Conservation (phyloP, 2,888 invertebrate genomes). For the Protonemura montana region DNA sequence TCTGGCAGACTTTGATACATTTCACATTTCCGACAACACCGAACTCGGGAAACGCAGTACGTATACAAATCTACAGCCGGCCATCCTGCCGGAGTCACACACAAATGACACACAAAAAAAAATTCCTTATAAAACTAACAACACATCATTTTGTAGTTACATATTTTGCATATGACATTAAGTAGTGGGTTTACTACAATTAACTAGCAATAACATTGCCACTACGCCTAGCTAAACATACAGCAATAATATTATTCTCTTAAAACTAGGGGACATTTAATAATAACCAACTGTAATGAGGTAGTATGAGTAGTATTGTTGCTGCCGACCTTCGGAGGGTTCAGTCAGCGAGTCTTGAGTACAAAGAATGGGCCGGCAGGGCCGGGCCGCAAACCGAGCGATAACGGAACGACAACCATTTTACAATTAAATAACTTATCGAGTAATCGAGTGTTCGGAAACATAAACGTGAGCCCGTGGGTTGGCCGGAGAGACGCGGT, state of each 20-base stretch:
- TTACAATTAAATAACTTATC: constrained; percentile 47
- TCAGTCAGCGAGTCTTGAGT: constrained; percentile 48
- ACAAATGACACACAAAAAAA: constrained; percentile 37
- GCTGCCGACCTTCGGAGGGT: constrained; percentile 42
- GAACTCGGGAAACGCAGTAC: constrained; percentile 45
- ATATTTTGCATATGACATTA: constrained; percentile 46
- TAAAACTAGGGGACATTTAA: constrained; percentile 47
- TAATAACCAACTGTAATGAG: constrained; percentile 50
- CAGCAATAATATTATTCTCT: constrained; percentile 46
- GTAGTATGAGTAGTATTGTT: constrained; percentile 50
- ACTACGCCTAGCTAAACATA: constrained; percentile 45
- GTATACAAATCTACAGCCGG: constrained; percentile 41
- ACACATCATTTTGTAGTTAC: constrained; percentile 46
- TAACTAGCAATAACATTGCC: constrained; percentile 43
- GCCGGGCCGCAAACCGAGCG: constrained; percentile 43
- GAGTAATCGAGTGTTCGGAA: constrained; percentile 30
- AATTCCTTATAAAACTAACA: constrained; percentile 46
- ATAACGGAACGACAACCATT: constrained; percentile 42
- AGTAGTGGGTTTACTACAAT: constrained; percentile 50
- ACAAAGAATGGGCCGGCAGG: constrained; percentile 43
- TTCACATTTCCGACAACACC: constrained; percentile 47
- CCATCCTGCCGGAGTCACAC: constrained; percentile 17
- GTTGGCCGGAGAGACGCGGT: neutral
- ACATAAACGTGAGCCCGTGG: constrained; percentile 23
- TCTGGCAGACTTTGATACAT: constrained; percentile 44